A percentile compares a stretch with the other conserved stretches of the same genome.
Evolutionary conservation across 2,113 vertebrate genomes (phyloP).

Genomic region (Myodes glareolus): DNA sequence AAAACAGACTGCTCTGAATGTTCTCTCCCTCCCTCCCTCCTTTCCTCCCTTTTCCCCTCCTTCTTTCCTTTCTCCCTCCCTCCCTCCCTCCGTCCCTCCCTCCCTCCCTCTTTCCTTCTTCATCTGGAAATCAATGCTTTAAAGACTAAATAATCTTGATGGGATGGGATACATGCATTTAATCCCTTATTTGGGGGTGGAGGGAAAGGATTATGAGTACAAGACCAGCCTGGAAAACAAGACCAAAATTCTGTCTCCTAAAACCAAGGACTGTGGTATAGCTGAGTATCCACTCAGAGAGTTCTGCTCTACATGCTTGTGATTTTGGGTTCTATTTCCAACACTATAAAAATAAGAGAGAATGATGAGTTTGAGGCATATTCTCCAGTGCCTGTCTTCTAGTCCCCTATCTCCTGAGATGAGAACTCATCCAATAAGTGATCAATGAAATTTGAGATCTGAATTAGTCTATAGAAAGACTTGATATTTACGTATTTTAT

Average conservation of each 20-base stretch:
- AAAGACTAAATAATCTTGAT: neutral
- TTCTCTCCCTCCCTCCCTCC: too few relatives aligned
- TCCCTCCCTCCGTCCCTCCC: accelerated
- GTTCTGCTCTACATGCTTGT: neutral
- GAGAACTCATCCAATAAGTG: neutral
- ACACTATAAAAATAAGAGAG: neutral
- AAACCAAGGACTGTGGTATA: neutral
- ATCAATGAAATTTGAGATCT: neutral
- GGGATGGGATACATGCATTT: neutral
- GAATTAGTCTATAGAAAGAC: neutral
- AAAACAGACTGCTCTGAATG: neutral
- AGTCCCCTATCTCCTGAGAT: neutral
- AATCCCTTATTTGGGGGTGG: neutral
- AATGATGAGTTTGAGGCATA: neutral
- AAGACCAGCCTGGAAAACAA: neutral
- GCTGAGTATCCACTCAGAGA: neutral
- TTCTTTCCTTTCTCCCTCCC: accelerated
- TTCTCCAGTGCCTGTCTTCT: neutral
- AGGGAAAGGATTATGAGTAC: neutral
- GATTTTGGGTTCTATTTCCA: neutral
- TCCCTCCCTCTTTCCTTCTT: neutral
- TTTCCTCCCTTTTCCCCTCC: too few relatives aligned
- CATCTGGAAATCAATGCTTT: conserved; percentile 43
- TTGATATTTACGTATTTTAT: conserved; percentile 10
- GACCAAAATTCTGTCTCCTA: neutral